phyloP scores from a whole-genome alignment of 92 coral and sea anemone species.

The Porites lobata region DNA sequence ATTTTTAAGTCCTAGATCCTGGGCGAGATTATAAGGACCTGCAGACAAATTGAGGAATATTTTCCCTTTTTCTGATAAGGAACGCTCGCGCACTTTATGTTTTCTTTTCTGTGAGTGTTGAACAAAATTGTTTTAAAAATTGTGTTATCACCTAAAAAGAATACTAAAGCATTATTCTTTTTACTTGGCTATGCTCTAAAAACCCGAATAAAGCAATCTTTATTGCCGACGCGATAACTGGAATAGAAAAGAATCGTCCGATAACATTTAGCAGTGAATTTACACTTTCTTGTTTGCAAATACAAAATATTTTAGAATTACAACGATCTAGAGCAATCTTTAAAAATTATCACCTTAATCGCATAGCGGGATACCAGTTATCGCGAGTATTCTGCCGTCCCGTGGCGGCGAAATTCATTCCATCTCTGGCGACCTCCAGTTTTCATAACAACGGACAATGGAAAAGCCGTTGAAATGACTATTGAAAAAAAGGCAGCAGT shows the following conservation, averaged over 20 bases:
- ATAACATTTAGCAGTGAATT: slow-evolving; percentile 32
- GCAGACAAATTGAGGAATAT: neutral
- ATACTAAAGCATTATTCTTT: slow-evolving; percentile 32
- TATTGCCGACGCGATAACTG: slow-evolving; percentile 30
- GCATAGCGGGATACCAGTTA: slow-evolving; percentile 24
- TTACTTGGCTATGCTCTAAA: slow-evolving; percentile 39
- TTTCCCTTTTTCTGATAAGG: neutral
- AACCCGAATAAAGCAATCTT: slow-evolving; percentile 25
- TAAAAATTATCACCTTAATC: slow-evolving; percentile 19
- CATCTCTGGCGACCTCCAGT: slow-evolving; percentile 23
- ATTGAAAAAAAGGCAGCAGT: slow-evolving; percentile 25
- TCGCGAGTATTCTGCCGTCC: neutral
- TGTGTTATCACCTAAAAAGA: slow-evolving; percentile 41
- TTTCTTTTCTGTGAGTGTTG: neutral
- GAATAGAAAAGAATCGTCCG: slow-evolving; percentile 3
- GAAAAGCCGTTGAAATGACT: slow-evolving; percentile 51
- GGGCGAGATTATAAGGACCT: slow-evolving; percentile 12
- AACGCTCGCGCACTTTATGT: slow-evolving; percentile 12
- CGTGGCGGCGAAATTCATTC: slow-evolving; percentile 22
- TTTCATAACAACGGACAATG: slow-evolving; percentile 55
- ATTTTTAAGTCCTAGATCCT: slow-evolving; percentile 26
- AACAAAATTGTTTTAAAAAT: slow-evolving; percentile 21
- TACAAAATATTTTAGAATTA: neutral
- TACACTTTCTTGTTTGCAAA: slow-evolving; percentile 10
- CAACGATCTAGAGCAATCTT: slow-evolving; percentile 17